Evolutionary conservation across 35 echinoderm and acorn worm genomes (phyloP), one percentile per base, ranked within the genome.

Genomic region (Apostichopus japonicus): DNA sequence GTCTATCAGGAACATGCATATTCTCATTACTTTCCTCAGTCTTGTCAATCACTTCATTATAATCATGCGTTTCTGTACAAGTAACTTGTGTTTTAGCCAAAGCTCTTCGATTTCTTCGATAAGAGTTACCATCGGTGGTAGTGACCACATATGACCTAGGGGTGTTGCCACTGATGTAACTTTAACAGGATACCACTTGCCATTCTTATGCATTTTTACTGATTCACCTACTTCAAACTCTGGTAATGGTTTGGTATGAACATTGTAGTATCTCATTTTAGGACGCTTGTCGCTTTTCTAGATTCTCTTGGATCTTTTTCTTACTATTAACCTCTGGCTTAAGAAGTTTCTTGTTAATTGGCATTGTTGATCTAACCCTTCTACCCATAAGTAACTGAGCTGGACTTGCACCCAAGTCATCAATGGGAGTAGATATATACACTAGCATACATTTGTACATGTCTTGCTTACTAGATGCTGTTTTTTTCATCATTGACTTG

Each of bases 401-500:
- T 86, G 91, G 33, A 44, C 33, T 44, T 44, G 33, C 33, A 44
- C 33, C 33, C 33, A 44, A 44, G 33, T 44, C 33, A 83, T 71
- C 53, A 77, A 87, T 8, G 81, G 23, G n/a, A 93, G 65, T 24
- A 83, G 19, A 33, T 53, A 44, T 44, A 44, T 44, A 44, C 33
- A 44, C 33, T 44, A 44, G 33, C 33, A 44, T 44, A 44, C 33
- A 71, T 14, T 72, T 71, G 59, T 93, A 86, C 25, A 55, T 23
- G 52, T 93, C 92, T 56, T 93, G 25, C 5, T 83, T 17, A 51
- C 54, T 56, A 44, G 25, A 5, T 83, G 16, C 65, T 16, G 27
- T 16, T 93, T 89, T 93, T 57, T 88, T n/a, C n/a, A 93, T 91
- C n/a, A 95, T 77, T 24, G 16, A 13, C 4, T 93, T 95, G 3